A percentile compares a stretch with the other conserved stretches of the same genome.
Evolutionary conservation across 2,797 vertebrate genomes (phyloP).

Genomic region (Macrochelys suwanniensis): DNA sequence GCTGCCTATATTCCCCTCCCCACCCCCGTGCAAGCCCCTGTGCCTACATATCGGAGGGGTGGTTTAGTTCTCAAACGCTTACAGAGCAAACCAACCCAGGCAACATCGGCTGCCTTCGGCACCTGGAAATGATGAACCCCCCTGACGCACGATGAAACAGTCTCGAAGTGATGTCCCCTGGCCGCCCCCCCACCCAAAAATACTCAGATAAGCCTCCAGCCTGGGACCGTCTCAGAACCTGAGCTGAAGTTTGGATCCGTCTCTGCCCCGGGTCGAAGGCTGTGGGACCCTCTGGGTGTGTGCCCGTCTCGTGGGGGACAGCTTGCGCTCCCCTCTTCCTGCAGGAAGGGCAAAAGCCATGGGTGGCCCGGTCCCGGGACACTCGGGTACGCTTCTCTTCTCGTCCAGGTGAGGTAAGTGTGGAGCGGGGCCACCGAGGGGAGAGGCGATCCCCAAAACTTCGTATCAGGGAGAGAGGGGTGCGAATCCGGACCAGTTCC

Average conservation of each 20-base stretch:
- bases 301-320: not conserved
- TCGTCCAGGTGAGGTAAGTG: not conserved
- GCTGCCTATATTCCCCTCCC: not conserved
- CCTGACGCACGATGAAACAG: not conserved
- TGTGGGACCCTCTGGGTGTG: not conserved
- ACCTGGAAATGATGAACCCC: not conserved
- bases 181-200: too few relatives aligned
- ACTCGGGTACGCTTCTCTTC: not conserved
- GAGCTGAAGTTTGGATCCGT: not conserved
- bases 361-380: not conserved
- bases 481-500: not conserved
- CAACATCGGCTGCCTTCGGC: not conserved
- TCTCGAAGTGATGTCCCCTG: not conserved
- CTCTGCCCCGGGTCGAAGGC: too few relatives aligned
- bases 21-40: not conserved
- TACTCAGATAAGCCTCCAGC: not conserved
- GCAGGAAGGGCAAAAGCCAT: not conserved
- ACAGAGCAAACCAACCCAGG: not conserved
- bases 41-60: not conserved
- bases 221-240: not conserved
- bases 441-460: not conserved
- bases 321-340: not conserved
- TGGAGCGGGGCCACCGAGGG: not conserved
- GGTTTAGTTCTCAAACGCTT: not conserved
- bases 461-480: not conserved